phyloP scores from a whole-genome alignment of 2,113 vertebrate species.

The Tachycineta bicolor region DNA sequence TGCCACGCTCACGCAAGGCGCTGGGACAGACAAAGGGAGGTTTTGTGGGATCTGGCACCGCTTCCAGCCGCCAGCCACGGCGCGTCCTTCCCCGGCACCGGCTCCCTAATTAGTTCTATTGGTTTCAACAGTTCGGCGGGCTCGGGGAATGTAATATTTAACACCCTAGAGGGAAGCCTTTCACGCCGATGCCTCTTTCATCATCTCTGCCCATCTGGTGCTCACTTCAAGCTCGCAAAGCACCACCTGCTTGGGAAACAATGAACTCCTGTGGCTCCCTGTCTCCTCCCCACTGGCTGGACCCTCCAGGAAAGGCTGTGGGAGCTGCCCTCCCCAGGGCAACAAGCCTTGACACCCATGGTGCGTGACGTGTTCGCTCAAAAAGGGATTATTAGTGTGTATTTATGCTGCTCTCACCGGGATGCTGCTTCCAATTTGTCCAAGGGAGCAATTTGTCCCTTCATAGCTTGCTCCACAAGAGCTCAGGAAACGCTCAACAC shows the following conservation, averaged over 20 bases:
- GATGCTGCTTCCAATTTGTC: background rate
- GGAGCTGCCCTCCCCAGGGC: background rate
- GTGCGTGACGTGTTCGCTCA: rapidly evolving
- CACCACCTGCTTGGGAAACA: constrained; percentile 66
- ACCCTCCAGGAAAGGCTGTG: background rate
- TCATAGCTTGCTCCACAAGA: background rate
- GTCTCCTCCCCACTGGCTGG: background rate
- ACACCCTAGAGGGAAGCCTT: constrained; percentile 66
- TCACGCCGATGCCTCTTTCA: constrained; percentile 67
- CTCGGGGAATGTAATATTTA: constrained; percentile 69
- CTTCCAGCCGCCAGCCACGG: constrained; percentile 8
- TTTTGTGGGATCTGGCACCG: background rate
- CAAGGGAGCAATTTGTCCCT: background rate
- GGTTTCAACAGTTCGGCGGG: constrained; percentile 55
- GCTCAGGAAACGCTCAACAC: background rate
- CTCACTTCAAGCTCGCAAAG: constrained; percentile 55
- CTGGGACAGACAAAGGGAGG: background rate
- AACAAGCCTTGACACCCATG: background rate
- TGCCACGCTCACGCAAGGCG: rapidly evolving
- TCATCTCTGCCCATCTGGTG: constrained; percentile 74
- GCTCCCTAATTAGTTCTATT: constrained; percentile 65
- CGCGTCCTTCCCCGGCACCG: background rate
- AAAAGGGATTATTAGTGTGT: rapidly evolving
- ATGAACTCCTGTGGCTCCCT: background rate
- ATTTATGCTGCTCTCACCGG: background rate